Evolutionary conservation across 2,888 invertebrate species (phyloP), one percentile per base, ranked within the genome.

Genomic region (Drosophila tanythrix): DNA sequence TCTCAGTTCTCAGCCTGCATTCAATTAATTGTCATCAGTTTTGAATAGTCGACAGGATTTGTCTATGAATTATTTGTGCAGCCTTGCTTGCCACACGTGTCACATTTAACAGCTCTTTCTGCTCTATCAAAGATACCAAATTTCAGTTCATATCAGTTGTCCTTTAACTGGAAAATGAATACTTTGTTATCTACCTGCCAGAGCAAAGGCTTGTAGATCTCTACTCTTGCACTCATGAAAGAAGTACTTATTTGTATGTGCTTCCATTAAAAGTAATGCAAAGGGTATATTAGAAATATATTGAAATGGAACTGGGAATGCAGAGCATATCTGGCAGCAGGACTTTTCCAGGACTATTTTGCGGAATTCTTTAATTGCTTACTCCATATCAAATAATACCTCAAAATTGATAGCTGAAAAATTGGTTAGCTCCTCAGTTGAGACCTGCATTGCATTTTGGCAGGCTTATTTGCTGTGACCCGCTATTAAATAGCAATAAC

Each of bases 11-110:
- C 6, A n/a, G 33, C 35, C 40, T 48, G 64, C 46, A 69, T 86
- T 83, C 83, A 84, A 79, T 89, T 87, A 88, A 87, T 89, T 85
- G 85, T 85, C 72, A 79, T 74, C 71, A 77, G 29, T 81, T 74
- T 59, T 67, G 48, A 56, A 53, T 67, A 36, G 70, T 18, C 25
- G 48, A 51, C 66, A 52, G 87, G 70, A 67, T 74, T 81, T 68
- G 36, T 46, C 59, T 21, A 10, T 63, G 71, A 43, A 55, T 8
- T 46, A 53, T 31, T 57, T 25, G 46, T 15, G 21, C 2, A 46
- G 46, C 46, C 13, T 7, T 7, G 33, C 33, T 36, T n/a, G 27
- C 11, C 15, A 15, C 46, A 73, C 27, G 83, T 88, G 88, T 85
- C 58, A 88, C 71, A 70, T 88, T 70, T 83, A 53, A 59, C 88